These are phyloP conservation scores for Marcusenius ussheri DNA, from an alignment of 2,113 vertebrate species.

Conservation along the genomic window DNA sequence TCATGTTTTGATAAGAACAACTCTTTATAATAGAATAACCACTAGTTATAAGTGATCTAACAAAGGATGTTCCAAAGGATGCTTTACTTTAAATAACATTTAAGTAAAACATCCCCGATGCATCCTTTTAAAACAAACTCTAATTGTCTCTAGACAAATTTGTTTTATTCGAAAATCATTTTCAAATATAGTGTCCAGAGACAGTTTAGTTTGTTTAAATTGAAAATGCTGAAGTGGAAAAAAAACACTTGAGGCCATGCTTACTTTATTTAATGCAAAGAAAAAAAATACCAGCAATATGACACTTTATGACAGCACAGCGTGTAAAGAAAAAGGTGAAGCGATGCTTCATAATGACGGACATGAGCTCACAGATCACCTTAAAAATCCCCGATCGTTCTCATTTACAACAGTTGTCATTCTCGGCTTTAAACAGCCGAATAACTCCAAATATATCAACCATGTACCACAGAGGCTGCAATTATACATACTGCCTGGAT, in stretches of 20 bases:
- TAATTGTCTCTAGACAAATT: neutral
- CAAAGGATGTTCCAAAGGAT: neutral
- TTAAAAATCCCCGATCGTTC: constrained; percentile 63
- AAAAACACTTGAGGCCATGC: constrained; percentile 72
- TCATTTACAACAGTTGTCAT: constrained; percentile 54
- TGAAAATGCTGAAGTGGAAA: neutral
- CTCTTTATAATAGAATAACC: neutral
- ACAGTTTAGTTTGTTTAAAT: neutral
- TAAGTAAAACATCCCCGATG: neutral
- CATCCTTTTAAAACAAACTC: neutral
- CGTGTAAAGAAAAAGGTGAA: constrained; percentile 57
- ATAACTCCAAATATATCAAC: constrained; percentile 50
- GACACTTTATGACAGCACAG: constrained; percentile 72
- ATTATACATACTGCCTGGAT: constrained; percentile 37
- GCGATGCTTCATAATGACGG: constrained; percentile 55
- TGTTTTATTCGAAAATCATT: neutral
- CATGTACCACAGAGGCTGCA: constrained; percentile 51
- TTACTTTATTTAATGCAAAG: constrained; percentile 82
- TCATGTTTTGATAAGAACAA: neutral
- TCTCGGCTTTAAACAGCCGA: constrained; percentile 72
- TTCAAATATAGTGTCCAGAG: neutral
- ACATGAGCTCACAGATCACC: constrained; percentile 66
- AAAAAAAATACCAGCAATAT: constrained; percentile 64
- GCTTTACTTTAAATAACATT: neutral
- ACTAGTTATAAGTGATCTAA: neutral